Evolutionary conservation across 2,888 invertebrate species (phyloP).

Genomic region (Tetragnatha montana): DNA sequence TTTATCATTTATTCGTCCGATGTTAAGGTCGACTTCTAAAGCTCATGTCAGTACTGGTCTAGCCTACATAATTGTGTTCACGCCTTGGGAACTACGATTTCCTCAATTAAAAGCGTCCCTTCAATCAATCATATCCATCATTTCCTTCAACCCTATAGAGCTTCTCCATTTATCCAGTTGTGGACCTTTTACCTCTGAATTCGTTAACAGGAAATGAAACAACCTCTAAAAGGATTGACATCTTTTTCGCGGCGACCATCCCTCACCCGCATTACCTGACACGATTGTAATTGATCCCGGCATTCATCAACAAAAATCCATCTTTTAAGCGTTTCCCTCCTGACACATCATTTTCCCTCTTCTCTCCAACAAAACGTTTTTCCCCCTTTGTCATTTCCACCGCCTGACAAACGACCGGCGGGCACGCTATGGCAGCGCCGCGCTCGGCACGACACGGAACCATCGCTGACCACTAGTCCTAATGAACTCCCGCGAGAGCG

Average conservation of each 20-base stretch:
- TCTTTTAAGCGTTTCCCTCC: constrained; percentile 1
- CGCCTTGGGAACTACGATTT: no score
- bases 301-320: neutral
- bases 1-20: no score
- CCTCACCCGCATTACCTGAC: neutral
- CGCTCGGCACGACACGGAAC: constrained; percentile 48
- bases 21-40: no score
- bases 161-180: no score
- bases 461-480: constrained; percentile 40
- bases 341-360: neutral
- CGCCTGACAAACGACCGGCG: constrained; percentile 53
- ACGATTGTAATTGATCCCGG: neutral
- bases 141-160: no score
- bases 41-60: no score
- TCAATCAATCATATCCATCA: no score
- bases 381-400: constrained; percentile 36
- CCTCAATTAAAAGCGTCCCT: no score
- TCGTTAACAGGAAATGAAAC: no score
- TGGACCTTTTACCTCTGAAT: no score
- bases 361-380: constrained; percentile 5
- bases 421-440: constrained; percentile 54
- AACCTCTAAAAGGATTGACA: neutral
- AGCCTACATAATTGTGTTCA: no score
- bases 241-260: neutral
- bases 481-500: constrained; percentile 49